Evolutionary conservation across 1,140 invertebrate genomes (phyloP).

Genomic region (Solen grandis): DNA sequence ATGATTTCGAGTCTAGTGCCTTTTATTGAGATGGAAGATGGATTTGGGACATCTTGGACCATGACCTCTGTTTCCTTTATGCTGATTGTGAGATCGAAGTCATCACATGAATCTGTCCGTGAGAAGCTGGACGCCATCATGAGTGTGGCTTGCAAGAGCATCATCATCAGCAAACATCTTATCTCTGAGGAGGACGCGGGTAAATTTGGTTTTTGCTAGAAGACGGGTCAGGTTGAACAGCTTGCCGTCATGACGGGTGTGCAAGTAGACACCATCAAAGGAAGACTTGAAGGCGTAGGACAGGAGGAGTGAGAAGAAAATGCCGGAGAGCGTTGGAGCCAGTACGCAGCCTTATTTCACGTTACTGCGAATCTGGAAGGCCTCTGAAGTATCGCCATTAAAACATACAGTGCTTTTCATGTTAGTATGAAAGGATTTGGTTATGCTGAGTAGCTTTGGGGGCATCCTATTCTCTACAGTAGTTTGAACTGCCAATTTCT

Average conservation of each 20-base stretch:
- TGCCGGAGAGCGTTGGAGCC: constrained; percentile 24
- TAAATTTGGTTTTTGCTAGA: constrained; percentile 51
- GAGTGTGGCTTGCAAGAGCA: constrained; percentile 43
- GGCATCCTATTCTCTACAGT: constrained; percentile 29
- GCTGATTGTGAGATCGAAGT: constrained; percentile 26
- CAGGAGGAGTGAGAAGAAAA: constrained; percentile 34
- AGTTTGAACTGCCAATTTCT: constrained; percentile 26
- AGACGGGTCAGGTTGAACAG: constrained; percentile 49
- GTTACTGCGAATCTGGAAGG: not conserved
- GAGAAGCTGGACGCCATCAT: constrained; percentile 45
- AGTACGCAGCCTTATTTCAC: constrained; percentile 21
- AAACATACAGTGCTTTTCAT: constrained; percentile 8
- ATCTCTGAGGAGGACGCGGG: constrained; percentile 56
- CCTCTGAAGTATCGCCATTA: constrained; percentile 5
- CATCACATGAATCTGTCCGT: constrained; percentile 1
- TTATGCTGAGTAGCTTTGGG: constrained; percentile 36
- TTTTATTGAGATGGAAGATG: not conserved
- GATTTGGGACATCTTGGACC: not conserved
- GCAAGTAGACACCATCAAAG: constrained; percentile 15
- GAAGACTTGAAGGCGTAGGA: constrained; percentile 2
- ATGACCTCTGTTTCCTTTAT: constrained; percentile 16
- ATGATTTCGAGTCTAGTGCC: not conserved
- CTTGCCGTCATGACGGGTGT: constrained; percentile 55
- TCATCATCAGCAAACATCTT: constrained; percentile 62
- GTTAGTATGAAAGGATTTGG: constrained; percentile 1